These are phyloP conservation scores for Spea bombifrons DNA, from an alignment of 2,113 vertebrate species.

Conservation along the genomic window DNA sequence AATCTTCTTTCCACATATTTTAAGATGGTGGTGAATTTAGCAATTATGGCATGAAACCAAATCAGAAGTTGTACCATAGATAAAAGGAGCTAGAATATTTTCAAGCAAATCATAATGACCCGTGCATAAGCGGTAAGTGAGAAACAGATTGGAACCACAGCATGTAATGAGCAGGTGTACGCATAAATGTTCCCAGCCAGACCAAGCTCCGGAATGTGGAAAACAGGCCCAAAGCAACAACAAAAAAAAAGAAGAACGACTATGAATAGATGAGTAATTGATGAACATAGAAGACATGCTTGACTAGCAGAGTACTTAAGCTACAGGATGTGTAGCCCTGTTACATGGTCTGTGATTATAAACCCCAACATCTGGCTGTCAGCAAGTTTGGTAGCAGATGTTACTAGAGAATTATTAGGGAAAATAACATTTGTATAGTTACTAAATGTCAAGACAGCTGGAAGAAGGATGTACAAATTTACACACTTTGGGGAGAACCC, in stretches of 20 bases:
- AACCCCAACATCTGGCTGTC: conserved; percentile 68
- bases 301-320: conserved; percentile 58
- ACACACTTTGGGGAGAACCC: conserved; percentile 15
- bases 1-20: neutral
- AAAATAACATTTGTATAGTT: conserved; percentile 46
- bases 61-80: neutral
- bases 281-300: conserved; percentile 61
- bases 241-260: conserved; percentile 56
- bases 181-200: conserved; percentile 53
- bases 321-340: conserved; percentile 53
- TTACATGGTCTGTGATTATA: conserved; percentile 57
- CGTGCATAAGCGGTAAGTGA: conserved; percentile 30
- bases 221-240: conserved; percentile 57
- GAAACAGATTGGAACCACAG: conserved; percentile 42
- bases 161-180: conserved; percentile 66
- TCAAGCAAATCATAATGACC: conserved; percentile 32
- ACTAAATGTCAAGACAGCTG: conserved; percentile 39
- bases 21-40: neutral
- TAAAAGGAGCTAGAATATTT: conserved; percentile 29
- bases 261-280: conserved; percentile 54
- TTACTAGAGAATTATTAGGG: conserved; percentile 51
- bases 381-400: conserved; percentile 54
- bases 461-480: conserved; percentile 34
- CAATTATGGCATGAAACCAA: neutral
- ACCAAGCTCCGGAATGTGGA: conserved; percentile 50